Evolutionary conservation across 2,888 invertebrate species (phyloP).

Genomic region (Clunio marinus): DNA sequence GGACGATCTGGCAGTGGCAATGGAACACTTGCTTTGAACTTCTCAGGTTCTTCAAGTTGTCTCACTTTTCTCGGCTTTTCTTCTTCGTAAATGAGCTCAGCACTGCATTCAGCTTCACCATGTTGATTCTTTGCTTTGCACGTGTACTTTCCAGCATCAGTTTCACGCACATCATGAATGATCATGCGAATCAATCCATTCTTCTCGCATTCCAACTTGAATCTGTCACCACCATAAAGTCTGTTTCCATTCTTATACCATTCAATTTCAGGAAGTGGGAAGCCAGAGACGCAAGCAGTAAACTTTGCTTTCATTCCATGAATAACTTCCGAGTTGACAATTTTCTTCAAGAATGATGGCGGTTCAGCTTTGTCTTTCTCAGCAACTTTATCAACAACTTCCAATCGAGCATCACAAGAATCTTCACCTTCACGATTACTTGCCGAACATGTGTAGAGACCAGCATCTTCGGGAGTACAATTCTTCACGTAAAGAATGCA

Average conservation of each 20-base stretch:
- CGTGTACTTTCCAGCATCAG: conserved; percentile 80
- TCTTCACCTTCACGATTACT: conserved; percentile 76
- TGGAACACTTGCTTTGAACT: conserved; percentile 78
- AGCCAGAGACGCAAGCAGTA: conserved; percentile 85
- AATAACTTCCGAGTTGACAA: conserved; percentile 82
- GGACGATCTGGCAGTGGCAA: conserved; percentile 86
- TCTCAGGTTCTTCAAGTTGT: conserved; percentile 73
- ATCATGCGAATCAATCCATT: conserved; percentile 67
- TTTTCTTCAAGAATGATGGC: conserved; percentile 82
- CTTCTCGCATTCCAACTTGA: conserved; percentile 73
- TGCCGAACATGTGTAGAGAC: conserved; percentile 72
- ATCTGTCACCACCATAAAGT: conserved; percentile 75
- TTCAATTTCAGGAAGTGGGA: conserved; percentile 82
- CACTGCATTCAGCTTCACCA: conserved; percentile 76
- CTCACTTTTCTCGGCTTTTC: conserved; percentile 65
- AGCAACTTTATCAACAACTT: conserved; percentile 75
- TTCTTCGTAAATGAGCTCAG: conserved; percentile 75
- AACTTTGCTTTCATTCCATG: conserved; percentile 87
- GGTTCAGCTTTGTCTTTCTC: conserved; percentile 72
- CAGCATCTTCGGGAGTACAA: conserved; percentile 64
- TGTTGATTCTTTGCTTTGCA: conserved; percentile 79
- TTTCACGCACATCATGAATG: conserved; percentile 70
- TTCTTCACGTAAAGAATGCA: conserved; percentile 71
- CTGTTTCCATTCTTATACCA: conserved; percentile 78
- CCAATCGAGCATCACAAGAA: conserved; percentile 66